Conservation (phyloP, 2,797 vertebrate species). For the Stomatorhinus walkeri region DNA sequence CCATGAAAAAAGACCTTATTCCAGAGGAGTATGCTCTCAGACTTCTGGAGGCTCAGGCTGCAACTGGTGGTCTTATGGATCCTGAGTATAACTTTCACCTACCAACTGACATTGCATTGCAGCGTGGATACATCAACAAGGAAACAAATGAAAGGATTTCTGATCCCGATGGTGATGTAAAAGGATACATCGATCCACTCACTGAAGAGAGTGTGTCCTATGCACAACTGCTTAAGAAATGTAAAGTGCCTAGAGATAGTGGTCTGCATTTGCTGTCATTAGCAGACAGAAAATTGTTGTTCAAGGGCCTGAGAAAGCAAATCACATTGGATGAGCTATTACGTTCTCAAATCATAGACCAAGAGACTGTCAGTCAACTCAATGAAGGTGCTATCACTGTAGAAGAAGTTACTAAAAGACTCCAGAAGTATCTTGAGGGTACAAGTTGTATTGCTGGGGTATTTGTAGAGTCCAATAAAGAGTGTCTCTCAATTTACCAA, state of each 20-base stretch:
- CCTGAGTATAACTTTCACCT: constrained; percentile 83
- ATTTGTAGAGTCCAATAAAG: constrained; percentile 84
- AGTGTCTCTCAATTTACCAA: constrained; percentile 87
- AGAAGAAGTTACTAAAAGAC: constrained; percentile 77
- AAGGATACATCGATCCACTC: constrained; percentile 75
- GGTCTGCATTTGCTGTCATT: constrained; percentile 73
- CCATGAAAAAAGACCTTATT: constrained; percentile 89
- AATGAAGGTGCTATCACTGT: constrained; percentile 74
- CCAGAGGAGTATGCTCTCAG: constrained; percentile 81
- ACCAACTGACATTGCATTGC: constrained; percentile 77
- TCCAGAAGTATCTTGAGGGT: constrained; percentile 88
- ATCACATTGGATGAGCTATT: constrained; percentile 88
- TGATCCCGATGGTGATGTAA: constrained; percentile 63
- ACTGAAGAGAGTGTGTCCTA: constrained; percentile 82
- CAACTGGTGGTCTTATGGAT: constrained; percentile 86
- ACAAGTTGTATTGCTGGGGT: constrained; percentile 92
- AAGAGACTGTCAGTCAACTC: constrained; percentile 76
- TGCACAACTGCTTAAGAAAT: constrained; percentile 74
- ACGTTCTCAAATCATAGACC: constrained; percentile 76
- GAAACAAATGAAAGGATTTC: constrained; percentile 77
- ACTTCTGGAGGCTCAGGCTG: constrained; percentile 83
- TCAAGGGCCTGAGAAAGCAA: constrained; percentile 87
- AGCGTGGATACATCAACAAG: constrained; percentile 84
- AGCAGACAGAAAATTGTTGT: constrained; percentile 73
- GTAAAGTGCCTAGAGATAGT: constrained; percentile 67